Evolutionary conservation across 1,140 invertebrate species (phyloP).

Genomic region (Planococcus citri): DNA sequence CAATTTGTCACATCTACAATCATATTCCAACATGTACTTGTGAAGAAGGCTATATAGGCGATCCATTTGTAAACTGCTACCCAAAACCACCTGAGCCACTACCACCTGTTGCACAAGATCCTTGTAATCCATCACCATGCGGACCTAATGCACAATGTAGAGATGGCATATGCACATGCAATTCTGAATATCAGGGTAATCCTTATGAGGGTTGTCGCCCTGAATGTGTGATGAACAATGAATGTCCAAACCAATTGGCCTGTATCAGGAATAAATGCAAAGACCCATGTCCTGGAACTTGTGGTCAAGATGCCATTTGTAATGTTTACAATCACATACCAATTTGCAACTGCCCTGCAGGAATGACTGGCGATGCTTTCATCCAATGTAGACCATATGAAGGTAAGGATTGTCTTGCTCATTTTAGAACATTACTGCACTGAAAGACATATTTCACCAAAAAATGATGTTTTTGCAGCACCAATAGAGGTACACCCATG

Average conservation of each 20-base stretch:
- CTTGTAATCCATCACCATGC: constrained; percentile 63
- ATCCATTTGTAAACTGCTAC: constrained; percentile 40
- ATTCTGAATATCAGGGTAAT: constrained; percentile 40
- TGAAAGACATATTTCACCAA: not conserved
- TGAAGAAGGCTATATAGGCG: constrained; percentile 39
- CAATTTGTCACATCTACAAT: constrained; percentile 40
- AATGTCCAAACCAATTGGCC: constrained; percentile 48
- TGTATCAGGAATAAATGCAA: constrained; percentile 62
- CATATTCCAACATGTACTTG: constrained; percentile 45
- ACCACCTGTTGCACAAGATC: constrained; percentile 33
- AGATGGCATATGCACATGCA: constrained; percentile 52
- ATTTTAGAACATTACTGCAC: not conserved
- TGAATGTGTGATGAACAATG: constrained; percentile 51
- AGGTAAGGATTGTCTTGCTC: constrained; percentile 38
- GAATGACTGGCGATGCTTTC: constrained; percentile 60
- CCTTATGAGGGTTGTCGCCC: constrained; percentile 48
- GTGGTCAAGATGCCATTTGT: constrained; percentile 55
- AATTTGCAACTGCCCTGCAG: constrained; percentile 50
- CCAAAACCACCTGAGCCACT: constrained; percentile 32
- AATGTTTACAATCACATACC: constrained; percentile 51
- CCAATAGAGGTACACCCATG: constrained; percentile 35
- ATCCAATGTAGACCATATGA: constrained; percentile 43
- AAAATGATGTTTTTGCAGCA: no score
- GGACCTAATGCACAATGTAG: constrained; percentile 63
- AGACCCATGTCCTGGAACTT: constrained; percentile 61